Evolutionary conservation across 2,113 vertebrate species (phyloP), one percentile per base, ranked within the genome.

Genomic region (Aspidoscelis tigris): DNA sequence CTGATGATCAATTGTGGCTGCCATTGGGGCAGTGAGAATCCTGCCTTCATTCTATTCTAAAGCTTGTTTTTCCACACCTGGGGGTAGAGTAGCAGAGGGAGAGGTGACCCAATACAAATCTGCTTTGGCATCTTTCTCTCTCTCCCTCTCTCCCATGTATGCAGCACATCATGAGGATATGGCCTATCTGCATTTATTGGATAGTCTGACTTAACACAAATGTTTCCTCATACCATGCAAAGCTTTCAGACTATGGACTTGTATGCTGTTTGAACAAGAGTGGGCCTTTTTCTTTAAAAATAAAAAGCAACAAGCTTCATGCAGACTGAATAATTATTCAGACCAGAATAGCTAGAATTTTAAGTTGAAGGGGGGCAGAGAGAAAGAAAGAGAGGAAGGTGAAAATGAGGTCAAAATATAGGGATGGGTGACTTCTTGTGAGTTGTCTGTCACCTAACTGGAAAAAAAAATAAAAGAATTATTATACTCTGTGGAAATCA

Each of bases 401-500:
- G 92, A 94, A 93, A 75, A 91, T 44, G 83, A 94, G 94, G 94
- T 94, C 94, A 94, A 89, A 92, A 90, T 73, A 84, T 91, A 93
- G 86, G 86, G 83, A 91, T 76, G 91, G 92, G 92, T 88, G 92
- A 93, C 92, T 94, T 91, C 85, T 92, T 86, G 84, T 87, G 88
- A 88, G 85, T 82, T 86, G 92, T 94, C 91, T 94, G 94, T 93
- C 94, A 94, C 93, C 91, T 92, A 90, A 50, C 39, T 21, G 65
- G 88, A 80, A 84, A 64, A 90, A 84, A 87, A 69, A 82, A 79
- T 76, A 86, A 68, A 93, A 93, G 91, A 94, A 89, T 94, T 93
- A 94, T 93, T 92, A 91, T 93, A 93, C 94, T 93, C 94, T 85
- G 81, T 91, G 93, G 94, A 94, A 94, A 94, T 93, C 93, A 93